Percentiles rank a stretch among this genome's conserved stretches.
These are phyloP conservation scores for Melinaea marsaeus DNA, from an alignment of 2,888 invertebrate species.

Conservation along the genomic window DNA sequence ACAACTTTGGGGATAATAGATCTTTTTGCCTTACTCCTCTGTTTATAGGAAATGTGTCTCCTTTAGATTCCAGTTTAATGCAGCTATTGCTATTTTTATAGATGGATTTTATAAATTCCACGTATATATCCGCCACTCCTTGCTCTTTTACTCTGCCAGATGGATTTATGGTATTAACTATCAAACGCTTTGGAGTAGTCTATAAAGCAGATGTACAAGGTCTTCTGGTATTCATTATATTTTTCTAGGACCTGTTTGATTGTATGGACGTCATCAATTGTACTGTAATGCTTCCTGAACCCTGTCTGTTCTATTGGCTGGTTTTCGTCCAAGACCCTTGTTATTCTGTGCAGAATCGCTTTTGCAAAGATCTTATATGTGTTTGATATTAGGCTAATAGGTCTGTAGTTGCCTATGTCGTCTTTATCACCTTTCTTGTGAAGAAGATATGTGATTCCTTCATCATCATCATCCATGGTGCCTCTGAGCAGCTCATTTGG, in stretches of 20 bases:
- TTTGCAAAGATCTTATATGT: conserved; percentile 29
- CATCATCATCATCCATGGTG: conserved; percentile 19
- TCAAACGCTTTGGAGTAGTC: conserved; percentile 27
- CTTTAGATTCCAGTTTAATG: conserved; percentile 8
- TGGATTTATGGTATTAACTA: conserved; percentile 16
- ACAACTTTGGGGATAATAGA: conserved; percentile 1
- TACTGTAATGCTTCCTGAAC: conserved; percentile 27
- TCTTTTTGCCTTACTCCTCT: conserved; percentile 7
- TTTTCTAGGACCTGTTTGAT: conserved; percentile 26
- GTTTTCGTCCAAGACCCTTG: conserved; percentile 11
- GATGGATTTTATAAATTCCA: conserved; percentile 23
- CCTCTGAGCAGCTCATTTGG: conserved; percentile 31
- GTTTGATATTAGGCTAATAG: conserved; percentile 30
- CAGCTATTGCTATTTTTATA: conserved; percentile 16
- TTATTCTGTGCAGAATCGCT: conserved; percentile 14
- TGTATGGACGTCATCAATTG: conserved; percentile 29
- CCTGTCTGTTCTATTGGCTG: conserved; percentile 33
- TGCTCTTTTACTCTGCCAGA: conserved; percentile 24
- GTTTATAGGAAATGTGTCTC: conserved; percentile 5
- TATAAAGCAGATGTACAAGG: conserved; percentile 22
- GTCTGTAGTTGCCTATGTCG: conserved; percentile 29
- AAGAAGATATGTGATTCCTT: conserved; percentile 29
- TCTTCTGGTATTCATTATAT: conserved; percentile 23
- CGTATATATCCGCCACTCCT: conserved; percentile 14
- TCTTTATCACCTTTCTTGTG: conserved; percentile 28